phyloP scores from a whole-genome alignment of 2,113 vertebrate genomes.

The Sterrhoptilus dennistouni region DNA sequence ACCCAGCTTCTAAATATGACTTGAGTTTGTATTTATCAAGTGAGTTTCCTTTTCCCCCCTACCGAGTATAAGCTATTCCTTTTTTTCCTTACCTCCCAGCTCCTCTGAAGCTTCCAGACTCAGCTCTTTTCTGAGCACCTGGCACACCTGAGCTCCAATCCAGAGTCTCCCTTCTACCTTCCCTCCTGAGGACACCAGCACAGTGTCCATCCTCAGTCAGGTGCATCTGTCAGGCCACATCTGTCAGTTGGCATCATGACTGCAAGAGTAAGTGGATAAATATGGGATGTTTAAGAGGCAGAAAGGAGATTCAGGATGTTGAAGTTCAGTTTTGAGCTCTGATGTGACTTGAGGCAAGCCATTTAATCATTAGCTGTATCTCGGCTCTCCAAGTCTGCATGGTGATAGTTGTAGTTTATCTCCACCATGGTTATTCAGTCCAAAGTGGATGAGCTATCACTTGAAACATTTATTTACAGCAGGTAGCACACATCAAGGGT shows the following conservation, averaged over 20 bases:
- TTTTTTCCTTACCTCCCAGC: neutral
- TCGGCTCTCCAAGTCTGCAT: neutral
- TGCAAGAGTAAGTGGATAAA: neutral
- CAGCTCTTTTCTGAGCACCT: neutral
- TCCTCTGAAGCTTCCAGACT: neutral
- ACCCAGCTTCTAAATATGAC: conserved; percentile 27
- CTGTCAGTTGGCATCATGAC: neutral
- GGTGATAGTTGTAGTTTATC: neutral
- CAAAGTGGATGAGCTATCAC: neutral
- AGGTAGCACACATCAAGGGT: neutral
- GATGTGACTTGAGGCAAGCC: neutral
- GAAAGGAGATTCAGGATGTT: neutral
- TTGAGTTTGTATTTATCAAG: conserved; percentile 23
- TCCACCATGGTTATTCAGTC: neutral
- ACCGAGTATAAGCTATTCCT: neutral
- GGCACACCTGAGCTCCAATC: neutral
- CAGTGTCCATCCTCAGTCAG: neutral
- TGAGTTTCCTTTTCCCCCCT: neutral
- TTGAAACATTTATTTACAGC: neutral
- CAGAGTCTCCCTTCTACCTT: neutral
- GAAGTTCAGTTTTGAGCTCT: neutral
- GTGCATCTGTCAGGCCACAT: neutral
- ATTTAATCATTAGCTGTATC: neutral
- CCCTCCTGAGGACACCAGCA: fast-evolving
- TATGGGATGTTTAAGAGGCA: neutral